Evolutionary conservation across 2,888 invertebrate genomes (phyloP), one percentile per base, ranked within the genome.

Genomic region (Listrodromus nycthemerus): DNA sequence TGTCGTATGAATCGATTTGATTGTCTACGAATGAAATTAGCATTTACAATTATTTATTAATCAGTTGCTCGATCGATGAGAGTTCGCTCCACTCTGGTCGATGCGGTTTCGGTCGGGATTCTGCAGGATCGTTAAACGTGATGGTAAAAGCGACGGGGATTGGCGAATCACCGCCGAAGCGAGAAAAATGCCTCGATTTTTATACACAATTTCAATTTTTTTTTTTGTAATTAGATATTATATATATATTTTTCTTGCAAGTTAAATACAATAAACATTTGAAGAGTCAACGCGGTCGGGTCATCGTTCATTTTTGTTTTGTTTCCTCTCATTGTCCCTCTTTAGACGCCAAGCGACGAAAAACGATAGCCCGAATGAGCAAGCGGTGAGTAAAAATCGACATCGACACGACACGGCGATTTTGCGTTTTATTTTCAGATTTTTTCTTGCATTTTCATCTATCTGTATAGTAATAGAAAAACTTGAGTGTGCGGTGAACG

Each of bases 261-360:
- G 88, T 87, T 89, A 85, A 90, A 88, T 90, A 90, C 88, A 91
- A 89, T 89, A 89, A 89, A 90, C 87, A 90, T 87, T 89, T 88
- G 83, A 89, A 89, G 80, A 86, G 81, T 86, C 71, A 86, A 88
- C 88, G 87, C 85, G 86, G 85, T 77, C 74, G 85, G 81, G 78
- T 86, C 71, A 86, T 87, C 83, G 81, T 86, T 80, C 74, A 73
- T 80, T 85, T 81, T 73, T 74, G 73, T 45, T 65, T 82, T 75
- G 70, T 63, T 80, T 82, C 71, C 67, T 80, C 79, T 76, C 30
- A 37, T 75, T 66, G 16, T 37, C 55, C 27, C 50, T 16, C 4
- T n/a, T 61, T 4, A 61, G 13, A 65, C 24, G 69, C 77, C 66
- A 74, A 67, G 74, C 74, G 69, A 81, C 84, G 78, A 84, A 81